Evolutionary conservation across 1,140 invertebrate genomes (phyloP).

Genomic region (Papilio polytes): DNA sequence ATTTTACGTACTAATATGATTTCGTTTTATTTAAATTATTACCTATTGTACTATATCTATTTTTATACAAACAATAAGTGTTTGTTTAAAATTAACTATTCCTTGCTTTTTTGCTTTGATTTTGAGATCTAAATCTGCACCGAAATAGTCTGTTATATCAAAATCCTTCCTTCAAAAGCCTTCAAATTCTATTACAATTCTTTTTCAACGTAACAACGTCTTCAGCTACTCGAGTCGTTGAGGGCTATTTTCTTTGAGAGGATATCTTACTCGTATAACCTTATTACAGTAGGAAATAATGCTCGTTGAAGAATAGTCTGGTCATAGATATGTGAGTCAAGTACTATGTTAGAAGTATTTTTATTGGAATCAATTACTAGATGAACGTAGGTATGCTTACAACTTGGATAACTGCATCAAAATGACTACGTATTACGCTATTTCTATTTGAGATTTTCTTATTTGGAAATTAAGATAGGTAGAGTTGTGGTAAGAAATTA

Average conservation of each 20-base stretch:
- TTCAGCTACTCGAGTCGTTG: conserved; percentile 3
- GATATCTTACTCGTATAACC: conserved; percentile 6
- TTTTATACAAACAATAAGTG: not conserved
- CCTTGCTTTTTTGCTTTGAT: not conserved
- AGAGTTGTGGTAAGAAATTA: not conserved
- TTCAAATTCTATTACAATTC: not conserved
- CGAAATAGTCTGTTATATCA: not conserved
- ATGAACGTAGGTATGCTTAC: not conserved
- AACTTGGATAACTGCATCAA: too few species aligned
- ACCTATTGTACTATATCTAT: too few species aligned
- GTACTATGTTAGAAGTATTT: not conserved
- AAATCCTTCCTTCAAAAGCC: not conserved
- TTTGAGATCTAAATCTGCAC: not conserved
- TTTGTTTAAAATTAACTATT: not conserved
- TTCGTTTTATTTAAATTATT: too few species aligned
- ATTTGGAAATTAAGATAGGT: not conserved
- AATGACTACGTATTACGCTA: too few species aligned
- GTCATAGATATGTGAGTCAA: not conserved
- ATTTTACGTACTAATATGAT: too few species aligned
- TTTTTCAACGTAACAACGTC: not conserved
- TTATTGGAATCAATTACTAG: not conserved
- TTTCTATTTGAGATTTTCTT: not conserved
- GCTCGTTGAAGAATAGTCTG: not conserved
- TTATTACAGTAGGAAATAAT: conserved; percentile 9
- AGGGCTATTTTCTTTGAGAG: not conserved